Base-by-base conservation (phyloP, 2,888 invertebrate genomes). In the Dasypolia templi region DNA sequence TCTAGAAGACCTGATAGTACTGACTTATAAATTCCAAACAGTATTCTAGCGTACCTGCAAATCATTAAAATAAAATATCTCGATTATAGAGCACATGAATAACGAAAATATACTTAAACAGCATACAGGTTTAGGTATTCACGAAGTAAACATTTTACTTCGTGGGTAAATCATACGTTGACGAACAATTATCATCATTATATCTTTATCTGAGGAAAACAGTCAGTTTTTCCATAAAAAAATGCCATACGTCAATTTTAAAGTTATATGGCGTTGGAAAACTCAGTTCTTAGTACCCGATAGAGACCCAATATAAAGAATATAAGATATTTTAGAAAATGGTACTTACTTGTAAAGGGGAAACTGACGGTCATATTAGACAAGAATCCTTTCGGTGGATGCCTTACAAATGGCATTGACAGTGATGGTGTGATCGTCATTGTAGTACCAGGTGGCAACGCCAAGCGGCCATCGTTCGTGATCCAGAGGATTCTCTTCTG, bases 401-500 rank as follows among this genome's bases (percentile, higher is more conserved):
- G 98, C 87, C 98, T 96, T 6, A 98, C 98, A 88, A 98, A 97
- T 17, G 98, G 98, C 96, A 98, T 95, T 9, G 98, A 97, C 61
- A 98, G 93, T 9, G 98, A 98, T 17, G 98, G 98, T 6, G 98
- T 97, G 85, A 98, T 97, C 42, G 98, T 97, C 94, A 98, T 96
- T 4, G 97, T 96, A 0, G 98, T 98, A 59, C 98, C 98, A 0
- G 98, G 98, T 2, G 98, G 98, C 84, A 98, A 91, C 0, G 98
- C 98, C 88, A 98, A 93, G 11, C 98, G 96, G 2, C 98, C 98
- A 91, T 98, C 98, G 83, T 98, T 98, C 17, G 98, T 98, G 82
- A 98, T 97, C 98, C 98, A 98, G 59, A 98, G 96, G 86, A 98
- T 96, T 89, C 98, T 97, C 92, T 98, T 98, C 92, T 98, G 98